Evolutionary conservation across 2,888 invertebrate genomes (phyloP), one percentile per base, ranked within the genome.

Genomic region (Boloria euphrosyne): DNA sequence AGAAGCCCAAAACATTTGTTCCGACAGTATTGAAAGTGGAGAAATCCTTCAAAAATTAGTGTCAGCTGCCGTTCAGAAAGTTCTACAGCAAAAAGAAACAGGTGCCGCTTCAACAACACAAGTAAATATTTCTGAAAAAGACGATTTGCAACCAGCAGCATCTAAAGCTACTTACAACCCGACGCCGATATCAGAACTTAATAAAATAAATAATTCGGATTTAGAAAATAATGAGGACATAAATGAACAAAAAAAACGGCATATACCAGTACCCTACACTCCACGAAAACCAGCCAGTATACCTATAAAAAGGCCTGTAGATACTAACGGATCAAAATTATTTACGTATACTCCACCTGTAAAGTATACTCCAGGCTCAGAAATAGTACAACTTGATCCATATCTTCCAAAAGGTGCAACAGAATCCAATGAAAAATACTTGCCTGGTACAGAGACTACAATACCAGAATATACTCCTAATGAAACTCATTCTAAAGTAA

Each of bases 151-250:
- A 86, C 89, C 79, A 87, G 92, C 73, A 60, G 58, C 71, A 46
- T 75, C 78, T 44, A 92, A 90, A 79, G 87, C 79, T 43, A 92
- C 91, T 4, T 95, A 95, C 76, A 94, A 94, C 78, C 95, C 95
- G 27, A 95, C 95, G 2, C 95, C 95, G 0, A 95, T 95, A 78
- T 86, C 94, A 0, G 94, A 95, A 82, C 82, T 95, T 43, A 89
- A 92, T 68, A 93, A 92, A 80, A 88, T 88, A 67, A 86, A 79
- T 72, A 86, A 77, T 73, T 72, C 76, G 62, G 86, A 86, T 55
- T 73, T 76, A 44, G 87, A 85, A 70, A 83, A 77, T 60, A 77
- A 72, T 67, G 86, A 88, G 62, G 89, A 87, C 50, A 72, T 68
- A 54, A 79, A 75, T 68, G 90, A 90, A 74, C 86, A 86, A 75